Conservation (phyloP, 2,888 invertebrate genomes). For the Caenorhabditis drosophilae region DNA sequence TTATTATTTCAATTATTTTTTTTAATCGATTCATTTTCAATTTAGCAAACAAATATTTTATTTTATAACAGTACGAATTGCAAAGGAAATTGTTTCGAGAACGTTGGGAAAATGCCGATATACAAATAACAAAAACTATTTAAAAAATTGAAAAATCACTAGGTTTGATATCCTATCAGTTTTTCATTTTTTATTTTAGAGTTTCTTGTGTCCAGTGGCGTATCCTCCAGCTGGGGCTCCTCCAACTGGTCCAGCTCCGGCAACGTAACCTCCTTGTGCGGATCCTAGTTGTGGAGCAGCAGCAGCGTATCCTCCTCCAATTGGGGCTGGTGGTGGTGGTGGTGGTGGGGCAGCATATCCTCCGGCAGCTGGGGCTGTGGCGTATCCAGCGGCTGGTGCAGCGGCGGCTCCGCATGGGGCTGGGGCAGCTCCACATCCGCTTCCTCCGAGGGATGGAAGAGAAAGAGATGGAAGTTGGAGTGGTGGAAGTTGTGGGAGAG, state of each 20-base stretch:
- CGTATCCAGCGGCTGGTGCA: conserved; percentile 36
- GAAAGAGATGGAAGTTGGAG: conserved; percentile 40
- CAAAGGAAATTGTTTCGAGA: too few species aligned
- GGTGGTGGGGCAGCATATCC: conserved; percentile 34
- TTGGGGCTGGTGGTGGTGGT: conserved; percentile 20
- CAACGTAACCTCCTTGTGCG: background rate
- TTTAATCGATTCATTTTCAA: too few species aligned
- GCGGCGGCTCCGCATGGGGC: conserved; percentile 34
- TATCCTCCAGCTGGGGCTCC: conserved; percentile 15
- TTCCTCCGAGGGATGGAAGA: conserved; percentile 45
- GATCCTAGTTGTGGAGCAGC: background rate
- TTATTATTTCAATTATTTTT: too few species aligned
- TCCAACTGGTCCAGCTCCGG: conserved; percentile 25
- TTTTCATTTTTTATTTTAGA: too few species aligned
- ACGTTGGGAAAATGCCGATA: too few species aligned
- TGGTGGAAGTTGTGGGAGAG: conserved; percentile 40
- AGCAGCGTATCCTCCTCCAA: conserved; percentile 14
- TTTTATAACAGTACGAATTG: too few species aligned
- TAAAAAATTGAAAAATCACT: too few species aligned
- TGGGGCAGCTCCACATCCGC: conserved; percentile 42
- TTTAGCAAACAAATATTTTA: too few species aligned
- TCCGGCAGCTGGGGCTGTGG: conserved; percentile 38
- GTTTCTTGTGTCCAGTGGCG: too few species aligned
- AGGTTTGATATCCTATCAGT: too few species aligned
- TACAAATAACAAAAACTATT: too few species aligned